These are phyloP conservation scores for Ooceraea biroi DNA, from an alignment of 1,140 invertebrate genomes.

Conservation along the genomic window DNA sequence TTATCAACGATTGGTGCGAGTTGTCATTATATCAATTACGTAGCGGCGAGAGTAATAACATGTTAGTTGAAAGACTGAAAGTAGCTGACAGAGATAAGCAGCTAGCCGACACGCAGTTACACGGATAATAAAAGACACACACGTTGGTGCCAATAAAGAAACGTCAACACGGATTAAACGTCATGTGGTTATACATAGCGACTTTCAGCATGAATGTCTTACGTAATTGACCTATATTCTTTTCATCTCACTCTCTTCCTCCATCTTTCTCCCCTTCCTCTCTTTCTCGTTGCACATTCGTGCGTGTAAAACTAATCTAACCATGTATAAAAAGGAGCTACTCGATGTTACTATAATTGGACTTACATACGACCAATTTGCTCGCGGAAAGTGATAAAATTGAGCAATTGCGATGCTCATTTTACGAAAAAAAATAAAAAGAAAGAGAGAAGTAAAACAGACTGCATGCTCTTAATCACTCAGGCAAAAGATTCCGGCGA, in stretches of 20 bases:
- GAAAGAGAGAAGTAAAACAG: slow-evolving; percentile 15
- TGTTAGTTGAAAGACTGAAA: slow-evolving; percentile 49
- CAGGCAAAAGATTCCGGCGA: background rate
- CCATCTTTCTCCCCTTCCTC: background rate
- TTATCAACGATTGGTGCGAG: slow-evolving; percentile 47
- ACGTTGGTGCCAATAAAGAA: slow-evolving; percentile 40
- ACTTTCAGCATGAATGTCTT: slow-evolving; percentile 41
- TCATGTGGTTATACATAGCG: slow-evolving; percentile 10
- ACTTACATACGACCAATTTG: background rate
- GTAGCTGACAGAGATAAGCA: slow-evolving; percentile 49
- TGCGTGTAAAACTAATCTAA: background rate
- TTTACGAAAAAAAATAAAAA: background rate
- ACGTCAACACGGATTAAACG: slow-evolving; percentile 16
- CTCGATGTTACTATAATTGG: slow-evolving; percentile 18
- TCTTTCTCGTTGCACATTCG: background rate
- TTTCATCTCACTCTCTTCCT: too few relatives aligned
- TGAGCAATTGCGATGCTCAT: background rate
- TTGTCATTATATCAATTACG: slow-evolving; percentile 56
- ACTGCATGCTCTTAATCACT: slow-evolving; percentile 47
- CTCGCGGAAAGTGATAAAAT: background rate
- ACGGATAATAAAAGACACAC: slow-evolving; percentile 43
- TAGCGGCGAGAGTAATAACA: slow-evolving; percentile 24
- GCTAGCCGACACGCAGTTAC: slow-evolving; percentile 39
- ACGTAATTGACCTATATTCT: slow-evolving; percentile 22
- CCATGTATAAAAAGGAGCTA: background rate